A percentile compares a stretch with the other conserved stretches of the same genome.
Evolutionary conservation across 2,113 vertebrate species (phyloP).

Genomic region (Falcunculus frontatus): DNA sequence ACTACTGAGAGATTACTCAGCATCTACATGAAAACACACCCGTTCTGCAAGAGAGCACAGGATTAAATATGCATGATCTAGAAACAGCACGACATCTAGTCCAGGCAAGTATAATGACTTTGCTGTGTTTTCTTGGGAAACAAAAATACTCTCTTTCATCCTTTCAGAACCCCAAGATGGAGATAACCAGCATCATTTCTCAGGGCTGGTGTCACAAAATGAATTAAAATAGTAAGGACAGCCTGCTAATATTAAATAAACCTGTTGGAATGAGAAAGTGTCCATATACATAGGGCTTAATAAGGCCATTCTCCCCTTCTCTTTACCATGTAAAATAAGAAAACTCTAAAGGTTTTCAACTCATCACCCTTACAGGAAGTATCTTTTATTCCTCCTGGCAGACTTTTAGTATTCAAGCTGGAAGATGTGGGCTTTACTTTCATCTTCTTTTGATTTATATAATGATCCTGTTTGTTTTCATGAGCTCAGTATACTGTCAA

Average conservation of each 20-base stretch:
- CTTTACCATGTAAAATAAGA: not conserved
- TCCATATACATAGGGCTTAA: not conserved
- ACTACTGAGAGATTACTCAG: not conserved
- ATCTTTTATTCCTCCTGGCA: slow-evolving; percentile 29
- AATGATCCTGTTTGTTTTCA: slow-evolving; percentile 37
- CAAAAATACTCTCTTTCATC: not conserved
- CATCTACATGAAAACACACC: not conserved
- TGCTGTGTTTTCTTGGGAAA: not conserved
- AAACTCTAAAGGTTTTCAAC: not conserved
- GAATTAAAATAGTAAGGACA: not conserved
- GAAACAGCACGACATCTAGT: not conserved
- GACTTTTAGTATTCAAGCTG: slow-evolving; percentile 3
- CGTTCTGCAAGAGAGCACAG: not conserved
- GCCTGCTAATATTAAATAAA: not conserved
- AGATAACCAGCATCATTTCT: not conserved
- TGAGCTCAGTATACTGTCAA: slow-evolving; percentile 50
- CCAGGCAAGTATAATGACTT: not conserved
- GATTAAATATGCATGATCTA: slow-evolving; percentile 8
- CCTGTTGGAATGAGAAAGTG: not conserved
- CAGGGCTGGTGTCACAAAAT: not conserved
- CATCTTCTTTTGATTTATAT: slow-evolving; percentile 60
- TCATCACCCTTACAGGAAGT: slow-evolving; percentile 7
- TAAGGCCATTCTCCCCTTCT: not conserved
- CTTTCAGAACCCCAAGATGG: not conserved
- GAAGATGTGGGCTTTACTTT: slow-evolving; percentile 43